Evolutionary conservation across 2,797 vertebrate genomes (phyloP).

Genomic region (Aselliscus stoliczkanus): DNA sequence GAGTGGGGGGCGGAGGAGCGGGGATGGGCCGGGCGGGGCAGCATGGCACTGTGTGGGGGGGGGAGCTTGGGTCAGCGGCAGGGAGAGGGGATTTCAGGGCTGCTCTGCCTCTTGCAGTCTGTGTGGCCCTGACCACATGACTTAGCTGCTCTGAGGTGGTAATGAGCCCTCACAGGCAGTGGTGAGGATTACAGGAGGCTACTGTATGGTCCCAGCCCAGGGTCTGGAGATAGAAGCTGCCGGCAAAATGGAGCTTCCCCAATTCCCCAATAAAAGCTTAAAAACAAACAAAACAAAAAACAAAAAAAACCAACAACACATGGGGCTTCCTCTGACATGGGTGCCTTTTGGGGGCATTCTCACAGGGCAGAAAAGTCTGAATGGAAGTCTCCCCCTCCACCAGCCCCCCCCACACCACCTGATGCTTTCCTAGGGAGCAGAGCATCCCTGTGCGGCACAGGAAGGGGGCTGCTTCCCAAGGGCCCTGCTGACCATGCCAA

Average conservation of each 20-base stretch:
- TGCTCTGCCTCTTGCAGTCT: neutral
- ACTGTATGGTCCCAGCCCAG: neutral
- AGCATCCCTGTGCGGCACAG: neutral
- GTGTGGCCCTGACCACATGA: neutral
- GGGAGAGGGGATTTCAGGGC: neutral
- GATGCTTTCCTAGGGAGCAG: neutral
- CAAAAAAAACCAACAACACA: too few relatives aligned
- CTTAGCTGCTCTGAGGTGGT: neutral
- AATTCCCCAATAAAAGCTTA: too few relatives aligned
- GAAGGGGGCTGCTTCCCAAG: too few relatives aligned
- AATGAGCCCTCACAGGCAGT: neutral
- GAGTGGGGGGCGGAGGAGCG: neutral
- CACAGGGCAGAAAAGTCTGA: neutral
- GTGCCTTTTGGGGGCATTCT: neutral
- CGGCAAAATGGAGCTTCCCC: neutral
- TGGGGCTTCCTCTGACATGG: fast-evolving
- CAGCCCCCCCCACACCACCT: fast-evolving
- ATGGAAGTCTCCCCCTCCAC: neutral
- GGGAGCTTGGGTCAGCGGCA: too few relatives aligned
- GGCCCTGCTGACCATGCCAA: fast-evolving
- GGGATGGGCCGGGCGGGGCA: neutral
- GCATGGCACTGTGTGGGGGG: fast-evolving
- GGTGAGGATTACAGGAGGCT: neutral
- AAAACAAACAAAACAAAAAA: too few relatives aligned
- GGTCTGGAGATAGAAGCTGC: neutral